These are phyloP conservation scores for Escarpia spicata DNA, from an alignment of 2,888 invertebrate genomes.

Conservation along the genomic window DNA sequence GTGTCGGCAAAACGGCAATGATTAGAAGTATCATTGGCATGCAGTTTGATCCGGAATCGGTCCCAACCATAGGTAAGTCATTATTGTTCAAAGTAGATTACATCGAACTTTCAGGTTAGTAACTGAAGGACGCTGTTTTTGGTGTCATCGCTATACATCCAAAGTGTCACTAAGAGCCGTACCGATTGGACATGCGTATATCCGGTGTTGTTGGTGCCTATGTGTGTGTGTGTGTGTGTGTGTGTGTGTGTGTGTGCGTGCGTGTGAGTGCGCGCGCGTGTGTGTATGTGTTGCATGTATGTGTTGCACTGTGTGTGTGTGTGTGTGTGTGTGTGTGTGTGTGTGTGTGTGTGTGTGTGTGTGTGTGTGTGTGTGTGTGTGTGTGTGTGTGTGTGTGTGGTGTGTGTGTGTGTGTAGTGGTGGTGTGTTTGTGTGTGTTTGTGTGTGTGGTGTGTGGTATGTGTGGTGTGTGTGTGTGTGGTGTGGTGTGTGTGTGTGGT, in stretches of 20 bases:
- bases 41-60: slow-evolving; percentile 48
- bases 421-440: too few species aligned
- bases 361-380: slow-evolving; percentile 27
- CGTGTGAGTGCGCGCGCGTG: slow-evolving; percentile 21
- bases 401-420: too few species aligned
- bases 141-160: background rate
- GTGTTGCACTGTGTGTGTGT: slow-evolving; percentile 23
- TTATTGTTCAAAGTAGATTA: background rate
- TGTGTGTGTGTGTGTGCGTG: slow-evolving; percentile 27
- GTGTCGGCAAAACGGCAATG: slow-evolving; percentile 59
- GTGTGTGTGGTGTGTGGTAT: too few species aligned
- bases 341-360: slow-evolving; percentile 29
- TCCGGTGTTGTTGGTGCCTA: slow-evolving; percentile 17
- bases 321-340: slow-evolving; percentile 33
- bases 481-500: too few species aligned
- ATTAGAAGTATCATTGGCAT: slow-evolving; percentile 42
- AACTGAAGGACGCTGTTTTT: background rate
- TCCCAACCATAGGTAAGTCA: slow-evolving; percentile 55
- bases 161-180: too few species aligned
- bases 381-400: slow-evolving; percentile 23
- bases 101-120: background rate
- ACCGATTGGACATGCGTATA: too few species aligned
- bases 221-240: slow-evolving; percentile 24
- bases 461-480: too few species aligned
- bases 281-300: slow-evolving; percentile 17